A percentile compares a stretch with the other conserved stretches of the same genome.
Evolutionary conservation across 2,888 invertebrate species (phyloP).

Genomic region (Synanthedon andrenaeformis): DNA sequence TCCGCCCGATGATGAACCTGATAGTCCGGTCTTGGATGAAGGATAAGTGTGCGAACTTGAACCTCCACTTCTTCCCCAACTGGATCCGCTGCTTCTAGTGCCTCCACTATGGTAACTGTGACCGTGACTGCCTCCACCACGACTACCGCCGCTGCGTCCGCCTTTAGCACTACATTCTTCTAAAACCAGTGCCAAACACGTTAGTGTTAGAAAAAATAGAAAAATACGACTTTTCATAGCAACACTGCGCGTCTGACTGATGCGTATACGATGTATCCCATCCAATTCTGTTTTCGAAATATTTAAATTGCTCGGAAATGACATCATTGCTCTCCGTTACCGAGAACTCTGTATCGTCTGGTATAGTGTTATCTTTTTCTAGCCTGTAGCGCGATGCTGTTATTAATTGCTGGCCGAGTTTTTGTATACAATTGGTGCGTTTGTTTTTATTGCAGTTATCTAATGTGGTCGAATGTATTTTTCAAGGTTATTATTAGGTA

Average conservation of each 20-base stretch:
- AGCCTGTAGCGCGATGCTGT: not conserved
- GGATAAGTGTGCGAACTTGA: not conserved
- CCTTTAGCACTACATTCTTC: conserved; percentile 20
- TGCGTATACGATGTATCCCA: not conserved
- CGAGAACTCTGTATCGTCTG: not conserved
- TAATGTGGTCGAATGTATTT: not conserved
- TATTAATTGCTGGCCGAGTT: no score
- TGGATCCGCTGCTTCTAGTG: not conserved
- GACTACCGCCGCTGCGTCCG: conserved; percentile 4
- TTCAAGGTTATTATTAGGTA: not conserved
- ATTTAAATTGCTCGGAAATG: not conserved
- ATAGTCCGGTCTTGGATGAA: conserved; percentile 1
- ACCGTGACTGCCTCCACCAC: conserved; percentile 1
- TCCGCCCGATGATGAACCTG: conserved; percentile 1
- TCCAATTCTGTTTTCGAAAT: not conserved
- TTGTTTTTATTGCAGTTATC: not conserved
- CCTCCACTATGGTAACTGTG: not conserved
- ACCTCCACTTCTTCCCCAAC: conserved; percentile 1
- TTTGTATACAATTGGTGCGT: not conserved
- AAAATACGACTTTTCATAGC: conserved; percentile 40
- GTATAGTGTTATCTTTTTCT: not conserved
- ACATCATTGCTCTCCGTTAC: not conserved
- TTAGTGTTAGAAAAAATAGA: conserved; percentile 40
- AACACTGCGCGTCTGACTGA: not conserved
- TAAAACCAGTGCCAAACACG: conserved; percentile 24